Percentiles rank a stretch among this genome's conserved stretches.
Evolutionary conservation across 2,797 vertebrate genomes (phyloP).

Genomic region (Mormyrops attenuatus): DNA sequence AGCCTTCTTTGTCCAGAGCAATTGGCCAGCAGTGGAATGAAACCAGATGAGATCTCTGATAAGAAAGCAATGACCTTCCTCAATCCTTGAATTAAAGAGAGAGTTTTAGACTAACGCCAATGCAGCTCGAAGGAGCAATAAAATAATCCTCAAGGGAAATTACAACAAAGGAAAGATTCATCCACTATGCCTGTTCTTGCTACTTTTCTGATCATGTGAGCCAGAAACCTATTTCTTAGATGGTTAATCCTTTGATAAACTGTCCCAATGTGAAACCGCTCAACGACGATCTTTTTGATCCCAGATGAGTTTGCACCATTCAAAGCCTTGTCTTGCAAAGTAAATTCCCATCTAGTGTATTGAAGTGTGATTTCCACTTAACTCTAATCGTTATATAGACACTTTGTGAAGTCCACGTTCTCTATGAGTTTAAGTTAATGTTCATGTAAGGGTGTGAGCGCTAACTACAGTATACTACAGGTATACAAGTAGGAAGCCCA

Average conservation of each 20-base stretch:
- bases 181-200: not conserved
- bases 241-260: not conserved
- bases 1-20: not conserved
- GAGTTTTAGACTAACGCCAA: not conserved
- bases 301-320: not conserved
- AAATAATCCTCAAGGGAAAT: conserved; percentile 1
- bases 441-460: not conserved
- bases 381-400: not conserved
- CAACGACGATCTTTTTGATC: not conserved
- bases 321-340: not conserved
- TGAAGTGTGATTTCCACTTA: not conserved
- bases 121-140: not conserved
- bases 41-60: conserved; percentile 3
- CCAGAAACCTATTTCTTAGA: not conserved
- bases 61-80: not conserved
- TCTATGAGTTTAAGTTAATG: not conserved
- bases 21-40: not conserved
- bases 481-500: not conserved
- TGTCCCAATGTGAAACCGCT: not conserved
- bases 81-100: not conserved
- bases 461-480: not conserved
- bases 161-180: not conserved
- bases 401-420: not conserved
- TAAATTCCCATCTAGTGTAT: not conserved
- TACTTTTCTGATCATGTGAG: not conserved